A percentile compares a stretch with the other conserved stretches of the same genome.
These are phyloP conservation scores for Malacosoma neustria DNA, from an alignment of 2,888 invertebrate species.

Conservation along the genomic window DNA sequence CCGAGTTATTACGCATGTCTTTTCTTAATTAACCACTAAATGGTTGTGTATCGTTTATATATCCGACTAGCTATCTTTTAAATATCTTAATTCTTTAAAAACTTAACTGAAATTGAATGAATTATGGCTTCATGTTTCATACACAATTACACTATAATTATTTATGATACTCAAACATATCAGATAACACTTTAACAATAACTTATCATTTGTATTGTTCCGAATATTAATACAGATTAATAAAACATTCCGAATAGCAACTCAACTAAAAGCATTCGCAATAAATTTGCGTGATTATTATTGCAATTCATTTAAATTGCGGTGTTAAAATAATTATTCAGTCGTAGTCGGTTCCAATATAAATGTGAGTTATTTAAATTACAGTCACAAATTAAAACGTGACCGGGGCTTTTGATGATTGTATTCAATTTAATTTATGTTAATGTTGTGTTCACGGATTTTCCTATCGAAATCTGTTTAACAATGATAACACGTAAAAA, in stretches of 20 bases:
- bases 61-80: no score
- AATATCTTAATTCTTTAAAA: no score
- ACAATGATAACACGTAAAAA: not conserved
- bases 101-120: no score
- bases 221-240: not conserved
- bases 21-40: no score
- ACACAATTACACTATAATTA: no score
- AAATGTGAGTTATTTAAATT: slow-evolving; percentile 22
- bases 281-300: not conserved
- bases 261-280: not conserved
- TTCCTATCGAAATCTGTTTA: not conserved
- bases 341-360: slow-evolving; percentile 21
- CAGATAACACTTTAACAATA: not conserved
- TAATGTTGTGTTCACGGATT: not conserved
- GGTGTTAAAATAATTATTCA: slow-evolving; percentile 23
- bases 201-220: not conserved
- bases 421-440: slow-evolving; percentile 12
- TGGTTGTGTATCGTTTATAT: no score
- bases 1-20: no score
- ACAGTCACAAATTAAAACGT: slow-evolving; percentile 21
- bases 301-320: slow-evolving; percentile 8
- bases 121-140: no score
- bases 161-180: not conserved
- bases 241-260: not conserved
- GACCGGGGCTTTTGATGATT: slow-evolving; percentile 13